phyloP scores from a whole-genome alignment of 2,113 vertebrate genomes.

The Sphaerodactylus townsendi region DNA sequence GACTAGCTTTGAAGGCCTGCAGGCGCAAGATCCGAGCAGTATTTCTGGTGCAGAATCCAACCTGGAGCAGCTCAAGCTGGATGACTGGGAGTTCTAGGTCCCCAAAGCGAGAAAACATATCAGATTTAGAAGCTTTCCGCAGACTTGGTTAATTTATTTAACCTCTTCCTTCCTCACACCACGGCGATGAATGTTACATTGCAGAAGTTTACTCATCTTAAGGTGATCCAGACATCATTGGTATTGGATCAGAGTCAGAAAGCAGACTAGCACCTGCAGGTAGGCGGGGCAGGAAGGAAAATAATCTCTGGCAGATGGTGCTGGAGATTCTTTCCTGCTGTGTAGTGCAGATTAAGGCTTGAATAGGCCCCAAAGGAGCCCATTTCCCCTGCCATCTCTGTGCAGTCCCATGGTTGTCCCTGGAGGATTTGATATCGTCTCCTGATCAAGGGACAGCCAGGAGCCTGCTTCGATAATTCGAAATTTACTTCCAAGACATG shows the following conservation, averaged over 20 bases:
- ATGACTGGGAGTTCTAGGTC: conserved; percentile 96
- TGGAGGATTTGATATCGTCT: background rate
- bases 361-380: background rate
- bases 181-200: conserved; percentile 30
- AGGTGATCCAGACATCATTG: conserved; percentile 34
- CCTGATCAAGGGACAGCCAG: background rate
- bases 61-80: conserved; percentile 91
- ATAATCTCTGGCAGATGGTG: background rate
- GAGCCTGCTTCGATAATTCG: background rate
- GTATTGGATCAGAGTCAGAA: conserved; percentile 19
- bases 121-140: conserved; percentile 8
- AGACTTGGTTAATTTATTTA: conserved; percentile 55
- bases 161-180: conserved; percentile 25
- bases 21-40: conserved; percentile 79
- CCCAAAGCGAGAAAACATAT: background rate
- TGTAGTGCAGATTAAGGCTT: background rate
- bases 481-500: background rate
- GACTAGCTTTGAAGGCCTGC: conserved; percentile 78
- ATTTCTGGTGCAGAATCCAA: conserved; percentile 87
- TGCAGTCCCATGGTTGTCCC: background rate
- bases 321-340: background rate
- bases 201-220: conserved; percentile 49
- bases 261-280: background rate
- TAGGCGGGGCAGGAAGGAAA: background rate
- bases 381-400: background rate